phyloP scores from a whole-genome alignment of 2,113 vertebrate species.

The Cygnus atratus region DNA sequence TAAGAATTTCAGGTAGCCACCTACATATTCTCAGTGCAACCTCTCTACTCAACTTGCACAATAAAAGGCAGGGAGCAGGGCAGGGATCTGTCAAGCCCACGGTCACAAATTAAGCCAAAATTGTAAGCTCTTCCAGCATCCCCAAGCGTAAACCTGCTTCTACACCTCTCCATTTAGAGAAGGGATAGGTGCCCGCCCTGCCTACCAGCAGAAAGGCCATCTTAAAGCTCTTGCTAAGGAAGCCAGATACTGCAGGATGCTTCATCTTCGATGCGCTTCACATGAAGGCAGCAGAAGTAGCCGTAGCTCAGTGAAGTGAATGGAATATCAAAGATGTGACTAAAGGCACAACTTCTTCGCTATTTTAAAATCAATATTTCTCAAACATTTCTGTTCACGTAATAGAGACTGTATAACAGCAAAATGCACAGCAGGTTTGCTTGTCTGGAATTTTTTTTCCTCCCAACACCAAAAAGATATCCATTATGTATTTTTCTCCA shows the following conservation, averaged over 20 bases:
- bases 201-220: fast-evolving
- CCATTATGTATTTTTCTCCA: not conserved
- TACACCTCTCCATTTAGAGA: not conserved
- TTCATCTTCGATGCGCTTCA: not conserved
- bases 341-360: not conserved
- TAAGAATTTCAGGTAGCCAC: not conserved
- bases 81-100: not conserved
- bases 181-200: not conserved
- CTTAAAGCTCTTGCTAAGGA: not conserved
- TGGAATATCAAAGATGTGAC: not conserved
- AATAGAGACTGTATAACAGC: not conserved
- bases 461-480: not conserved
- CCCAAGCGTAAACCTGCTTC: not conserved
- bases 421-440: not conserved
- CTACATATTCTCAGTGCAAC: fast-evolving
- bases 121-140: not conserved
- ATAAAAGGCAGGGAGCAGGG: not conserved
- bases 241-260: not conserved
- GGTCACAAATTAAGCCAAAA: not conserved
- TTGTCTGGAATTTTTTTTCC: not conserved
- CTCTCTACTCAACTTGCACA: too few species aligned
- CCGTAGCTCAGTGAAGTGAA: not conserved
- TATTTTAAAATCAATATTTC: not conserved
- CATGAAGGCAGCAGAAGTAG: fast-evolving
- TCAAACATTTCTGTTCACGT: not conserved